phyloP scores from a whole-genome alignment of 1,140 invertebrate species.

The Ylistrum balloti region DNA sequence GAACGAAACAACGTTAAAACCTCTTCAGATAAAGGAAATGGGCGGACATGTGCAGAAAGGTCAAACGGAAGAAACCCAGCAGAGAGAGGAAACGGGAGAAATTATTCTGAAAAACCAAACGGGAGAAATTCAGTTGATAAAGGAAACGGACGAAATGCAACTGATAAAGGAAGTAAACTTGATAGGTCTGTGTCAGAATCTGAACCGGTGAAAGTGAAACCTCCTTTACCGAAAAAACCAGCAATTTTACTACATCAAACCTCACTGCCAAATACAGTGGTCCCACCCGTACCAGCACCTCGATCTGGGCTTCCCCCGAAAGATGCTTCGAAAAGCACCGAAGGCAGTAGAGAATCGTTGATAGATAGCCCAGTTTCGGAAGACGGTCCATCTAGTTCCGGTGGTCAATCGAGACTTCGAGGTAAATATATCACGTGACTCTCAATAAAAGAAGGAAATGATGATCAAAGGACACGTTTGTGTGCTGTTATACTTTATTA shows the following conservation, averaged over 20 bases:
- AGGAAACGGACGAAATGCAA: not conserved
- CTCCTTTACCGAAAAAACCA: not conserved
- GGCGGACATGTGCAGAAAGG: not conserved
- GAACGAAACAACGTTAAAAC: not conserved
- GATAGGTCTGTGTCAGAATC: not conserved
- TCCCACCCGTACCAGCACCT: not conserved
- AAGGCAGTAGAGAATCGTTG: not conserved
- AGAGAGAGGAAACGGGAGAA: not conserved
- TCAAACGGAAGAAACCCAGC: not conserved
- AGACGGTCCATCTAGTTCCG: not conserved
- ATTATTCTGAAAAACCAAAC: not conserved
- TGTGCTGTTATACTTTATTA: not conserved
- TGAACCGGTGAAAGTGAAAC: not conserved
- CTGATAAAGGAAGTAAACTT: not conserved
- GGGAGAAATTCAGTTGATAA: not conserved
- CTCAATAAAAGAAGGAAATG: not conserved
- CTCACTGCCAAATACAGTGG: not conserved
- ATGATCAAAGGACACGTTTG: not conserved
- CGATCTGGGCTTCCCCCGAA: not conserved
- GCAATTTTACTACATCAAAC: not conserved
- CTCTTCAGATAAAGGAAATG: not conserved
- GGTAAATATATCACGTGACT: not conserved
- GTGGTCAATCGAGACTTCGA: constrained; percentile 29
- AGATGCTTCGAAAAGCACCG: not conserved
- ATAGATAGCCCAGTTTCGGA: constrained; percentile 6